Evolutionary conservation across 2,797 vertebrate genomes (phyloP), one percentile per base, ranked within the genome.

Genomic region (Mareca strepera): DNA sequence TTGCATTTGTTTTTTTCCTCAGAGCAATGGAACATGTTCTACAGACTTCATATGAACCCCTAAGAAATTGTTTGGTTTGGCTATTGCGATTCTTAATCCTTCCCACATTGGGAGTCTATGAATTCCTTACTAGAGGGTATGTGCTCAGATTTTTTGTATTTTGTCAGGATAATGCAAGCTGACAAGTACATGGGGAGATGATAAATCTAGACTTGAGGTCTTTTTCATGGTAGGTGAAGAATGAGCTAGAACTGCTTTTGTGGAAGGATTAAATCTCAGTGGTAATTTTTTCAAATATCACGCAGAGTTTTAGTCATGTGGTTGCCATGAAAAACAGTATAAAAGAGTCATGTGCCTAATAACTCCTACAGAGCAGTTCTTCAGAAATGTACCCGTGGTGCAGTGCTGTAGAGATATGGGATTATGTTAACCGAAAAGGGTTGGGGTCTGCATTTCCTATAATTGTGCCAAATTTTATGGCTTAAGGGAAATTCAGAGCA

Each of bases 1-100:
- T 94, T 94, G 72, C 75, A 92, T 96, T 93, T 87, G 59, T 79
- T 93, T 90, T 84, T 83, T 37, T 96, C 93, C 91, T 96, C 58
- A 78, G 72, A 92, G 78, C 74, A 79, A 33, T 55, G 56, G 44
- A 83, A 73, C 44, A 7, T 46, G 60, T 79, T 88, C 75, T 17
- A 79, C 69, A 87, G 84, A 50, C 52, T 86, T n/a, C 12, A 59
- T 69, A 60, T 29, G 62, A 81, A 75, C 5, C 23, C 48, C 46
- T 48, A 68, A 77, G 88, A 96, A 95, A 73, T 25, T 55, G 37
- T 80, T 77, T 84, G 21, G 23, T 62, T 70, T 85, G 84, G 56
- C 91, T 79, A 15, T 90, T 78, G 66, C 39, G 46, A 82, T 90
- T 68, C 77, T 90, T 83, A 82, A 92, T 82, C 44, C 90, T 75